Base-by-base conservation (phyloP, 37 sponge, comb jelly and placozoan genomes). In the Petrosia ficiformis region DNA sequence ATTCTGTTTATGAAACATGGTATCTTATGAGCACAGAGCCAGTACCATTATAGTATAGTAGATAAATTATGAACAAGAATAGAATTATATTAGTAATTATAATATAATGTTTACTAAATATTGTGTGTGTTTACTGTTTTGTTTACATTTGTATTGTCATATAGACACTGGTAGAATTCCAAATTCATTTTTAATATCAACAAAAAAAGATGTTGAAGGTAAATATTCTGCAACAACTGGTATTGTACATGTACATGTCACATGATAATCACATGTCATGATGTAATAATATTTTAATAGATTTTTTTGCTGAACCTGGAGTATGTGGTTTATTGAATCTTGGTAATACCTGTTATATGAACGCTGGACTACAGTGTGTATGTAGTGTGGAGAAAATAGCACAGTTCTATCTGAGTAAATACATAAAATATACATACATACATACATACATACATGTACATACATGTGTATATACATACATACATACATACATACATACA, bases 301-400 rank as follows among this genome's bases (percentile, higher is more conserved):
- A 68, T 38, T 3, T 56, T 30, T 52, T 43, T 58, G 82, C 80
- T 30, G 28, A 65, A 61, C 72, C 70, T 14, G 79, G 80, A 34
- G 72, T 82, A 66, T 87, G 87, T 80, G 80, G 82, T 21, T 74
- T 92, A 30, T 36, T 57, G 29, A 82, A 92, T 78, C 42, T 87
- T 69, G 82, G 87, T 1, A 81, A 83, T 73, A 78, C 78, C 48
- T 77, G 84, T 66, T 80, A 80, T 83, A 86, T 83, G 87, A 86
- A 83, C 24, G 87, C 85, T 57, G 85, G 85, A 2, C 75, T 89
- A 19, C 90, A 83, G 67, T 81, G 77, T 36, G 54, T 89, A 19
- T 28, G 69, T 0, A 56, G 40, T 1, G 25, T 75, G 19, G 71
- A 74, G 0, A 31, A 67, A 25, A 24, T 78, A 11, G 67, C 68